Conservation (phyloP, 2,888 invertebrate genomes). For the Drosophila rellima region DNA sequence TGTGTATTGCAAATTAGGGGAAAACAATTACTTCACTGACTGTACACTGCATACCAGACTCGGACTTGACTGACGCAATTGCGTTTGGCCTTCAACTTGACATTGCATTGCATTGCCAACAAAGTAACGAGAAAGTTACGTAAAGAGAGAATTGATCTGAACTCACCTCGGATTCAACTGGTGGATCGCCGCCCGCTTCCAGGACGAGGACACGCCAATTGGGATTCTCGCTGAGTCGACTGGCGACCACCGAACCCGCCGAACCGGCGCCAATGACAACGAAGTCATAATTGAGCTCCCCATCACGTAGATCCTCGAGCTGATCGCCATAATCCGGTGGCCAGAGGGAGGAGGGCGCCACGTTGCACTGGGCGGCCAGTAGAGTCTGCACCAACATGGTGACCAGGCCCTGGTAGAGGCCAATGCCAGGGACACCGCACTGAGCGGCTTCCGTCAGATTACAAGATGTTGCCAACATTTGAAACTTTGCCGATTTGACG, state of each 20-base stretch:
- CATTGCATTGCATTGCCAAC: neutral
- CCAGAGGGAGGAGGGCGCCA: constrained; percentile 87
- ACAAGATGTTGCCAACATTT: constrained; percentile 36
- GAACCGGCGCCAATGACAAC: constrained; percentile 87
- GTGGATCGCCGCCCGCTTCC: constrained; percentile 87
- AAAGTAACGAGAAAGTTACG: neutral
- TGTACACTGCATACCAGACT: neutral
- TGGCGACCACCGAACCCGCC: constrained; percentile 86
- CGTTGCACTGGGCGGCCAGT: constrained; percentile 87
- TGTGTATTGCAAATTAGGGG: no score
- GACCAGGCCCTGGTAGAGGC: constrained; percentile 86
- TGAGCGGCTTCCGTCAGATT: constrained; percentile 29
- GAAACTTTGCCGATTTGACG: constrained; percentile 32
- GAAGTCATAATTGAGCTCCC: constrained; percentile 84
- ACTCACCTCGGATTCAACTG: constrained; percentile 84
- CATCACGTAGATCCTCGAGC: neutral
- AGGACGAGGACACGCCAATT: constrained; percentile 86
- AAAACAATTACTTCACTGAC: neutral
- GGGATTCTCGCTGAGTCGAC: constrained; percentile 86
- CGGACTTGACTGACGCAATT: neutral
- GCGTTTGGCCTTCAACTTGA: neutral
- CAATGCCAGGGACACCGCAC: constrained; percentile 72
- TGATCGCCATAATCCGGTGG: constrained; percentile 86
- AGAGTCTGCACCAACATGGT: constrained; percentile 87
- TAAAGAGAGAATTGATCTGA: neutral